Evolutionary conservation across 2,888 invertebrate species (phyloP).

Genomic region (Pristionchus exspectatus): DNA sequence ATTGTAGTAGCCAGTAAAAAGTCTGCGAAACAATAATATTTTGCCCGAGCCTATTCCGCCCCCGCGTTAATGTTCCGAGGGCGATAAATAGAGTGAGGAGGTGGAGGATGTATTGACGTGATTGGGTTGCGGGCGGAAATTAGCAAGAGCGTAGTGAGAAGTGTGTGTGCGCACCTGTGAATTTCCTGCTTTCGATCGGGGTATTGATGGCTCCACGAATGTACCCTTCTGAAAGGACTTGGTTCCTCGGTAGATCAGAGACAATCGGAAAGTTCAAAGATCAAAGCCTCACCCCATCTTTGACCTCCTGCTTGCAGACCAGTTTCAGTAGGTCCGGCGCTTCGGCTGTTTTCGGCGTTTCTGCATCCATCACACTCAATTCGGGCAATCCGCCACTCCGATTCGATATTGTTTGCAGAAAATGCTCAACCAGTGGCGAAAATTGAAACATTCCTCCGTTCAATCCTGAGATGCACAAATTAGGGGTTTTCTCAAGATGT

Average conservation of each 20-base stretch:
- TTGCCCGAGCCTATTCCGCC: background rate
- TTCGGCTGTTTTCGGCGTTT: conserved; percentile 61
- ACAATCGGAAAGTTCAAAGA: conserved; percentile 1
- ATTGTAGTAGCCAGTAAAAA: background rate
- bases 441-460: conserved; percentile 77
- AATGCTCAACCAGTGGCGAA: conserved; percentile 78
- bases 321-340: conserved; percentile 61
- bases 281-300: conserved; percentile 11
- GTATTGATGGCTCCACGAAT: background rate
- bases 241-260: background rate
- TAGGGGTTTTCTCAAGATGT: background rate
- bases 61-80: background rate
- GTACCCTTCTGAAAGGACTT: conserved; percentile 24
- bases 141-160: conserved; percentile 33
- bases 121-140: background rate
- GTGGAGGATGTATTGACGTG: background rate
- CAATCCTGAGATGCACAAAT: conserved; percentile 59
- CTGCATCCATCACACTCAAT: conserved; percentile 61
- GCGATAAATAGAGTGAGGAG: background rate
- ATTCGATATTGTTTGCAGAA: conserved; percentile 66
- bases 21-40: background rate
- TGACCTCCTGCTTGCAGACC: background rate
- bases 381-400: conserved; percentile 61
- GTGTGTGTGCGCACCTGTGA: conserved; percentile 4
- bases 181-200: background rate